Evolutionary conservation across 1,140 invertebrate species (phyloP), one percentile per base, ranked within the genome.

Genomic region (Magallana ariakensis): DNA sequence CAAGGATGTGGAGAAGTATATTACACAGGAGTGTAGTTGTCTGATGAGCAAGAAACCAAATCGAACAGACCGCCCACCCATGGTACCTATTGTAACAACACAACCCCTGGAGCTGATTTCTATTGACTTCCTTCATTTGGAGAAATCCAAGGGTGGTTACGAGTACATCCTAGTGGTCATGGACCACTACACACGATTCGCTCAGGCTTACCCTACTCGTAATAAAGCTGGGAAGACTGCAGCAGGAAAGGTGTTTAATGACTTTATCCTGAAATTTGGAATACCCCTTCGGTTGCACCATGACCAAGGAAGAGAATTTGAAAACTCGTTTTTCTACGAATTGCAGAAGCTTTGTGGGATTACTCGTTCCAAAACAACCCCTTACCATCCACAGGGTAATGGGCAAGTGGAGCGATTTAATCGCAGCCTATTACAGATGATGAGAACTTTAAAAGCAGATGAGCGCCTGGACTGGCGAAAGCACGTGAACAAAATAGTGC

Each of bases 191-290:
- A 88, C 89, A 46, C 22, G 80, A 81, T 90, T 80, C 26, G 86
- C 85, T 16, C 80, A 86, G n/a, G 87, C 87, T 4, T 86, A 86
- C 56, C 80, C 89, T 16, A 87, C 81, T 8, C 81, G 54, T 2
- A 87, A 89, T 75, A 87, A 87, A 22, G 56, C 58, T 8, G 80
- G 55, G 11, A 85, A 80, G 56, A 88, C 89, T 7, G 83, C 82
- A 46, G 89, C 89, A 46, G 81, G 82, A 11, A 86, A 70, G 33
- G 33, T 89, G 1, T 90, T 90, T 57, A 87, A 88, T 83, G 85
- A 90, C 75, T 90, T 85, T 70, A 58, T 89, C 54, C 70, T 89
- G 8, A 75, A 85, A 26, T 90, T 88, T 85, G 90, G 90, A 15
- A 86, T 88, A 55, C 88, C 86, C 7, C 15, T 22, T 56, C 81